These are phyloP conservation scores for Onychostoma macrolepis DNA, from an alignment of 2,113 vertebrate genomes.

Conservation along the genomic window DNA sequence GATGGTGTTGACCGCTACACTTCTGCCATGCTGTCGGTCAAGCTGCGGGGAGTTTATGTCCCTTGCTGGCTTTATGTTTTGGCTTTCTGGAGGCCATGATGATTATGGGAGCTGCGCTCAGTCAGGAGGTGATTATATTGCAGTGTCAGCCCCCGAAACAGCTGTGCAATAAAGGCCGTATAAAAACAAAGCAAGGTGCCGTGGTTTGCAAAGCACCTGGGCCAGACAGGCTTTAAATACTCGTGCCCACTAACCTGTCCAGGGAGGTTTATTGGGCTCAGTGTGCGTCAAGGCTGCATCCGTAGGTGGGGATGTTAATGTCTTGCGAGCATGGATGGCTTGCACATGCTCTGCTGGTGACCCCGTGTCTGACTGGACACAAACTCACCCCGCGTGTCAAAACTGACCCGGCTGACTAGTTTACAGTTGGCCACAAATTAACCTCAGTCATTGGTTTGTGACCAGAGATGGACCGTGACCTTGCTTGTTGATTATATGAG, in stretches of 20 bases:
- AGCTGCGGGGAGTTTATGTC: conserved; percentile 40
- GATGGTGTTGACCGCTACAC: conserved; percentile 34
- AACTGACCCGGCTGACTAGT: neutral
- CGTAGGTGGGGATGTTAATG: conserved; percentile 12
- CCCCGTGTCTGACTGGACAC: neutral
- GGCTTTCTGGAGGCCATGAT: conserved; percentile 61
- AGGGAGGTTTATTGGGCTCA: conserved; percentile 32
- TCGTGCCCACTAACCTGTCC: conserved; percentile 61
- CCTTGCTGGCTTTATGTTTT: conserved; percentile 54
- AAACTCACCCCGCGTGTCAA: neutral
- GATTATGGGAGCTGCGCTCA: conserved; percentile 66
- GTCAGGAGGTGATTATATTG: conserved; percentile 67
- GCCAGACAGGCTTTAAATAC: conserved; percentile 74
- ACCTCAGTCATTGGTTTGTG: neutral
- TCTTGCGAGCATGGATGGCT: neutral
- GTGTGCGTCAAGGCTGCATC: neutral
- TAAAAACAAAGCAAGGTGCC: conserved; percentile 72
- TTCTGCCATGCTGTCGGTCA: conserved; percentile 38
- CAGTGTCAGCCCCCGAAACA: conserved; percentile 69
- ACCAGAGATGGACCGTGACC: conserved; percentile 32
- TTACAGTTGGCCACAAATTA: conserved; percentile 1
- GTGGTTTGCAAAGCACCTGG: conserved; percentile 71
- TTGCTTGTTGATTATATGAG: conserved; percentile 5
- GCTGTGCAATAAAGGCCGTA: conserved; percentile 75
- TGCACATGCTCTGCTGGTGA: neutral